Base-by-base conservation (phyloP, 2,113 vertebrate genomes). In the Cyprinodon brontotheroides region DNA sequence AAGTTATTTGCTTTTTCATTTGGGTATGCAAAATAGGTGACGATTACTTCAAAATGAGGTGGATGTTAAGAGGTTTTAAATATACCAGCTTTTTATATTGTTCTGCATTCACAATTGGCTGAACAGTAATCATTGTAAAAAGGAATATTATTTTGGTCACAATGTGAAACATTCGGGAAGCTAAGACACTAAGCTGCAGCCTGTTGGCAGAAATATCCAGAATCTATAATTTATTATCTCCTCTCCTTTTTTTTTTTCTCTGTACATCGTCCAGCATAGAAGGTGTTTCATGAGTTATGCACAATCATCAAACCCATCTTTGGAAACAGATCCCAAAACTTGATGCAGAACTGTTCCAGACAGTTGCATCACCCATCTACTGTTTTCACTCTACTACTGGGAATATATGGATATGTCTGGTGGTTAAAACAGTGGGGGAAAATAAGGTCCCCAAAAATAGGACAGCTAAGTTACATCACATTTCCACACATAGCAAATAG, bases 151-250 rank as follows among this genome's bases (percentile, higher is more conserved):
- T 75, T 75, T 81, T 71, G 50, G 65, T 67, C 37, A 45, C 68
- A 78, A 53, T 65, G 36, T 47, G 47, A 79, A 68, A 72, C 48
- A 66, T 73, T 47, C 62, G 79, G 77, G 62, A 70, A 47, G 8
- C 20, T 0, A 3, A 69, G 60, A 15, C 43, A 36, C 77, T 45
- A 45, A 60, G 60, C 77, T 40, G 75, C 53, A 72, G 50, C 61
- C 68, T 63, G 64, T 68, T 50, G 45, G 57, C 37, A 70, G 7
- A 15, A 72, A 61, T 40, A 70, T 17, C 29, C 65, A 2, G 11
- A 22, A 79, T 88, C 61, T 70, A 84, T 86, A 75, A 84, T 84
- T 86, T 13, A 84, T 70, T 39, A 6, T 45, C 81, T 65, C 39
- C 36, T 80, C 68, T 62, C 59, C 77, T 77, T 65, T 77, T 39